These are phyloP conservation scores for Heliornis fulica DNA, from an alignment of 2,113 vertebrate species.

Conservation along the genomic window DNA sequence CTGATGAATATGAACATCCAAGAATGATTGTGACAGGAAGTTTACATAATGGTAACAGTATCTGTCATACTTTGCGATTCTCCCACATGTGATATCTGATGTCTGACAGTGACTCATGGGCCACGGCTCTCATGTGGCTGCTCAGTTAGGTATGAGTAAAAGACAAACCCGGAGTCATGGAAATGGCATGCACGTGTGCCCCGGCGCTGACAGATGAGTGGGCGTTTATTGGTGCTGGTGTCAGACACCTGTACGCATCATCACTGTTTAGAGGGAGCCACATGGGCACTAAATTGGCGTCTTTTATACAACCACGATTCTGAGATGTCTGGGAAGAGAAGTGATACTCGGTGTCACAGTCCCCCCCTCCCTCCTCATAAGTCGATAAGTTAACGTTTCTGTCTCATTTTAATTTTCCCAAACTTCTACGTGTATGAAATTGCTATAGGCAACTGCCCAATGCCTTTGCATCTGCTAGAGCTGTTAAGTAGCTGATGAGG, in stretches of 20 bases:
- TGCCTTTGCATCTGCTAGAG: slow-evolving; percentile 54
- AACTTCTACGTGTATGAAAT: slow-evolving; percentile 38
- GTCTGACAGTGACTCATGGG: slow-evolving; percentile 35
- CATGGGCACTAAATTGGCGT: background rate
- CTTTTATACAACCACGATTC: background rate
- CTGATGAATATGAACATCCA: slow-evolving; percentile 34
- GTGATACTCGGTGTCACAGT: background rate
- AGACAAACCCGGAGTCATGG: background rate
- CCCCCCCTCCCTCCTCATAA: background rate
- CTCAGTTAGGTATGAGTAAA: background rate
- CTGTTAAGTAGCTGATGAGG: slow-evolving; percentile 57
- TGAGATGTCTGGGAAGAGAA: slow-evolving; percentile 18
- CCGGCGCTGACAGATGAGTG: background rate
- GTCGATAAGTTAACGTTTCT: slow-evolving; percentile 15
- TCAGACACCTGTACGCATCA: background rate
- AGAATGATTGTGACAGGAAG: slow-evolving; percentile 43
- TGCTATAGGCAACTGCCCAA: slow-evolving; percentile 52
- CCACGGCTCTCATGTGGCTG: slow-evolving; percentile 1
- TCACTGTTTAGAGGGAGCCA: background rate
- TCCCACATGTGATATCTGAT: slow-evolving; percentile 48
- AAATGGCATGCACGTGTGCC: background rate
- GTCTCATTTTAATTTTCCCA: slow-evolving; percentile 32
- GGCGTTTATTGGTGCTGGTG: background rate
- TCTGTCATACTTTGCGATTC: slow-evolving; percentile 49
- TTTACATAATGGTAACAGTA: slow-evolving; percentile 38